Conservation (phyloP, 2,797 vertebrate species). For the Mormyrus proboscirostris region DNA sequence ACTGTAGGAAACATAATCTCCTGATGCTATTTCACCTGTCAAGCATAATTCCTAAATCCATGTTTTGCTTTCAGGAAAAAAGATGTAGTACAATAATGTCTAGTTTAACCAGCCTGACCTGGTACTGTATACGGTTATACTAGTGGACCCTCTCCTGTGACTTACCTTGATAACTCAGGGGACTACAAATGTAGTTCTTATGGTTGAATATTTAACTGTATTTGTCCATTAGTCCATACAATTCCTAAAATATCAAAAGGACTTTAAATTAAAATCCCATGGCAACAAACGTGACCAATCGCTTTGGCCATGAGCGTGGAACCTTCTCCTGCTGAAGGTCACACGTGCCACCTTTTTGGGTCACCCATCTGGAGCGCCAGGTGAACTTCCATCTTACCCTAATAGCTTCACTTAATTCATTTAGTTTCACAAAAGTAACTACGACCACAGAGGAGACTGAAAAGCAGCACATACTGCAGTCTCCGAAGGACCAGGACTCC, state of each 20-base stretch:
- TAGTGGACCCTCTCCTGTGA: neutral
- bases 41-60: neutral
- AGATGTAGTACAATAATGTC: neutral
- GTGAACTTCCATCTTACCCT: neutral
- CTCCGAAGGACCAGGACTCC: neutral
- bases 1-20: neutral
- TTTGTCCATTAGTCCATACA: conserved; percentile 33
- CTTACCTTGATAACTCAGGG: conserved; percentile 12
- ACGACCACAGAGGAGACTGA: neutral
- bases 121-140: neutral
- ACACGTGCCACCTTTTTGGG: neutral
- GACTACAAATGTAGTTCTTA: conserved; percentile 24
- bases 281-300: neutral
- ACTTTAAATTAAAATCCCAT: conserved; percentile 16
- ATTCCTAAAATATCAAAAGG: conserved; percentile 36
- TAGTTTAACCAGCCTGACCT: neutral
- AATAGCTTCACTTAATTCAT: neutral
- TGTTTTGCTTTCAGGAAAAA: neutral
- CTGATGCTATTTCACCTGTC: neutral
- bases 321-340: neutral
- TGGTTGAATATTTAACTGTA: conserved; percentile 21
- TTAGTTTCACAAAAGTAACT: neutral
- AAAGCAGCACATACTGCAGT: neutral
- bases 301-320: neutral
- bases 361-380: neutral